These are phyloP conservation scores for Xanthia icteritia DNA, from an alignment of 2,888 invertebrate genomes.

Conservation along the genomic window DNA sequence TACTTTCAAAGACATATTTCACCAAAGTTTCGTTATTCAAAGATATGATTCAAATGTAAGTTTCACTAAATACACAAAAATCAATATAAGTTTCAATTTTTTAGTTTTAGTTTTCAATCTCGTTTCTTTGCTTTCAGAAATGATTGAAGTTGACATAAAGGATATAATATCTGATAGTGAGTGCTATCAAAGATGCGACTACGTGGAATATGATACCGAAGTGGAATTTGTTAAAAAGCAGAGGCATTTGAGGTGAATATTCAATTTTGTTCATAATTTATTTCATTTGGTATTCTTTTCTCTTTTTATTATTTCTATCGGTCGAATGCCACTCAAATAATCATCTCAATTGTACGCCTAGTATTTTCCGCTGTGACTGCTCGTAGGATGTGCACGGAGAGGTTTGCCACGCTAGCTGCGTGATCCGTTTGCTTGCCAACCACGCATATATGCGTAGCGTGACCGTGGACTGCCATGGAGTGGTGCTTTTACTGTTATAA, in stretches of 20 bases:
- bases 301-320: not conserved
- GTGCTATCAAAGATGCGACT: slow-evolving; percentile 84
- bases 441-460: not conserved
- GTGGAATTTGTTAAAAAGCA: slow-evolving; percentile 74
- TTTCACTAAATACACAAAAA: slow-evolving; percentile 16
- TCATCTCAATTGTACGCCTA: not conserved
- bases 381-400: not conserved
- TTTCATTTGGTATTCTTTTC: not conserved
- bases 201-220: slow-evolving; percentile 82
- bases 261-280: not conserved
- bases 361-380: not conserved
- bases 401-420: not conserved
- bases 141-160: slow-evolving; percentile 73
- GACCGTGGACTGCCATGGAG: not conserved
- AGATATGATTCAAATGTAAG: slow-evolving; percentile 2
- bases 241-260: slow-evolving; percentile 65
- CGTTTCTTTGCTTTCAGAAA: slow-evolving; percentile 71
- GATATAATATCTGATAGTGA: slow-evolving; percentile 71
- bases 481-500: not conserved
- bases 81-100: slow-evolving; percentile 10
- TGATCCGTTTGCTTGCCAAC: not conserved
- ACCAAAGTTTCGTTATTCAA: not conserved
- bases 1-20: not conserved
- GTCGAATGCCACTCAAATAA: not conserved
- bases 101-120: not conserved